Evolutionary conservation across 2,797 vertebrate genomes (phyloP), one percentile per base, ranked within the genome.

Genomic region (Phyllotis vaccarum): DNA sequence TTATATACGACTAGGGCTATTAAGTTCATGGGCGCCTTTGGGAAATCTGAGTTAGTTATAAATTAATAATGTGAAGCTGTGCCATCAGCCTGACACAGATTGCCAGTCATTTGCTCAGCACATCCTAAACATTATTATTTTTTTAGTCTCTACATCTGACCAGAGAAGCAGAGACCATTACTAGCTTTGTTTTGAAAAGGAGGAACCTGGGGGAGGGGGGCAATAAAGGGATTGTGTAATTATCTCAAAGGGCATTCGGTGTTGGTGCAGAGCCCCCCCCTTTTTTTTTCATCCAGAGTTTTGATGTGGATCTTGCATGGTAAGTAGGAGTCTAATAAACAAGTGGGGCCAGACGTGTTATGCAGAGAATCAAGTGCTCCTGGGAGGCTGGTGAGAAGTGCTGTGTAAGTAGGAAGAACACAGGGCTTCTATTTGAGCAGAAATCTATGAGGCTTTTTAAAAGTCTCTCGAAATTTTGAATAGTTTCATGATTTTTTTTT

Each of bases 1-100:
- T 81, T 79, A 24, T 21, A 3, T 58, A 40, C n/a, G 29, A 22
- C n/a, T 46, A 93, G 46, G 27, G n/a, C 76, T 93, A 85, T 88
- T 89, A 95, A 76, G 10, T 87, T 88, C 81, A 49, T 49, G n/a
- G 56, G 17, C 0, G 43, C 72, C 58, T 90, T 93, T 2, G 22
- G 86, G 90, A 95, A 95, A 88, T 37, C 17, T 40, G 70, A 90
- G 54, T 62, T 94, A 85, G 62, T 88, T 56, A 27, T 75, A 72
- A 87, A 37, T 75, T 78, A 58, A 43, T 76, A 64, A 24, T 62
- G 9, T 49, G 34, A 81, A 56, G 31, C 37, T 16, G 34, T 87
- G n/a, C 24, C 40, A 80, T 31, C 43, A 62, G 37, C 43, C n/a
- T 70, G 68, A 40, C 34, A 21, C 87, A 75, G 46, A 14, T 70